phyloP scores from a whole-genome alignment of 2,113 vertebrate species.

The Vulpes ferrilata region DNA sequence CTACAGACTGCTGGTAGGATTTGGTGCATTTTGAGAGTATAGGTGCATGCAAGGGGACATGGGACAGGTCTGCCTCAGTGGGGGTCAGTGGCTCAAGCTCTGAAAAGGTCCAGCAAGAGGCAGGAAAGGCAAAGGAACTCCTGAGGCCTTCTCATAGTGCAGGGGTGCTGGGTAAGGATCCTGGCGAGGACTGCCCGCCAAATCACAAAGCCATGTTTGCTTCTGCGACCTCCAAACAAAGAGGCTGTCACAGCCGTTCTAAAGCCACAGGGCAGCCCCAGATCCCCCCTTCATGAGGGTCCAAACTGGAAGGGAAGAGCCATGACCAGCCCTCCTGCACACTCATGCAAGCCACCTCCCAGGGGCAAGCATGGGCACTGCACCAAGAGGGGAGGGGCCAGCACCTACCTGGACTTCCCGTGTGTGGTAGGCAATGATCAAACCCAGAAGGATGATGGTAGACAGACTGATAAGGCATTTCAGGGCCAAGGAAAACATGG shows the following conservation, averaged over 20 bases:
- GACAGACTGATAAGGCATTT: slow-evolving; percentile 93
- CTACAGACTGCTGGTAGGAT: neutral
- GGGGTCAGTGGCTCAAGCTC: neutral
- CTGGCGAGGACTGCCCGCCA: neutral
- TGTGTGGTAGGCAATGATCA: slow-evolving; percentile 92
- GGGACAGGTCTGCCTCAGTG: neutral
- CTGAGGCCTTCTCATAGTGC: accelerated
- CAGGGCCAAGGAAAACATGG: slow-evolving; percentile 93
- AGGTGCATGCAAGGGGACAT: neutral
- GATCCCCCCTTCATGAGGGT: neutral
- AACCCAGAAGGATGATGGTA: slow-evolving; percentile 89
- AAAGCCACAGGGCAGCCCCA: neutral
- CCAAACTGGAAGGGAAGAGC: neutral
- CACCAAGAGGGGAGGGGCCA: too few species aligned
- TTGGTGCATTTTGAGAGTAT: accelerated
- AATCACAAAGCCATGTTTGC: neutral
- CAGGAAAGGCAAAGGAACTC: neutral
- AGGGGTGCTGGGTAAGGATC: accelerated
- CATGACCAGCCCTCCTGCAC: neutral
- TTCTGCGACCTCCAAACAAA: neutral
- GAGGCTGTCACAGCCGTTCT: neutral
- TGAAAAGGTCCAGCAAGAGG: neutral
- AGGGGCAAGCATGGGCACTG: neutral
- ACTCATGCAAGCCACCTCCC: too few species aligned
- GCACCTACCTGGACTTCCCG: slow-evolving; percentile 91